Conservation (phyloP, 2,797 vertebrate genomes). For the Anabas testudineus region DNA sequence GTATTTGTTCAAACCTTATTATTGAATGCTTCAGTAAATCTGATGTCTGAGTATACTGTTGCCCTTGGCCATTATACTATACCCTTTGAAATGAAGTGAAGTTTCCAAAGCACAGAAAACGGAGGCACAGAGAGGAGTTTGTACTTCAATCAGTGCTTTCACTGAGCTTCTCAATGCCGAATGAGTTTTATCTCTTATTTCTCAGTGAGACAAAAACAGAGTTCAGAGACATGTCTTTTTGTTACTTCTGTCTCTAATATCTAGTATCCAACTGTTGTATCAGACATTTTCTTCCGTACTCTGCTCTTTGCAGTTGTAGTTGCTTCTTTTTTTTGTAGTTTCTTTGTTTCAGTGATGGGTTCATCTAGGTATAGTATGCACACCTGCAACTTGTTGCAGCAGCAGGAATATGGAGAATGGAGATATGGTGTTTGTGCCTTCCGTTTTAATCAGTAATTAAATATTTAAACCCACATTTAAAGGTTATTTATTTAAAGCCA, state of each 20-base stretch:
- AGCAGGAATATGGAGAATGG: too few relatives aligned
- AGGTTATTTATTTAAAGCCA: too few relatives aligned
- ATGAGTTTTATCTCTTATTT: conserved; percentile 52
- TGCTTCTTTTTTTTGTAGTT: conserved; percentile 11
- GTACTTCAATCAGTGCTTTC: conserved; percentile 70
- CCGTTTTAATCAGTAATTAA: too few relatives aligned
- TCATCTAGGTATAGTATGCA: background rate
- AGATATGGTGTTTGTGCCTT: too few relatives aligned
- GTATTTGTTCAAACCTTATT: conserved; percentile 59
- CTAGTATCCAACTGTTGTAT: conserved; percentile 56
- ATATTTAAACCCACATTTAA: too few relatives aligned
- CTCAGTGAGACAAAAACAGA: conserved; percentile 58
- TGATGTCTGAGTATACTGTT: conserved; percentile 61
- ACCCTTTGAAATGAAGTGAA: conserved; percentile 69
- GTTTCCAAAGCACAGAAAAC: conserved; percentile 67
- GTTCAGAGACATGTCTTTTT: conserved; percentile 65
- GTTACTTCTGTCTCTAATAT: conserved; percentile 35
- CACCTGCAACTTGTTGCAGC: background rate
- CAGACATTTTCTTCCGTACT: conserved; percentile 31
- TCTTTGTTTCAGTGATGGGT: conserved; percentile 1
- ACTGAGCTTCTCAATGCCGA: conserved; percentile 59
- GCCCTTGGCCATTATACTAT: conserved; percentile 72
- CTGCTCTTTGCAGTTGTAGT: background rate
- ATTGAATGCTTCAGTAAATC: conserved; percentile 61
- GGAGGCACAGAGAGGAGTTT: conserved; percentile 54